phyloP scores from a whole-genome alignment of 2,797 vertebrate genomes.

The Spinus olivaceus region DNA sequence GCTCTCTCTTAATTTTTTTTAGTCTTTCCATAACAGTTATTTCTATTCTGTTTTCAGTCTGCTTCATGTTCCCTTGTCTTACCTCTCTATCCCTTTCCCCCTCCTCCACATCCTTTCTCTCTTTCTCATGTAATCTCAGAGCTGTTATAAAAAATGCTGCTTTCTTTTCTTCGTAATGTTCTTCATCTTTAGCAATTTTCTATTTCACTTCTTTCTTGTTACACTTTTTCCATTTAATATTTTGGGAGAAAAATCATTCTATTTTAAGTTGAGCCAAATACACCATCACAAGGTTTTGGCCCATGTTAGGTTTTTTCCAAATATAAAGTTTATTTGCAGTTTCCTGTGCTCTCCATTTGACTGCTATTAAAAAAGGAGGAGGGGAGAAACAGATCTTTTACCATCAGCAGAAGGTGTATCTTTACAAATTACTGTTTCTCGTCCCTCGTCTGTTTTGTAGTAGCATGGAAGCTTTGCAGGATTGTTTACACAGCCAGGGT shows the following conservation, averaged over 20 bases:
- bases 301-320: slow-evolving; percentile 9
- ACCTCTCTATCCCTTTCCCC: background rate
- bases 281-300: background rate
- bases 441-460: background rate
- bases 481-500: background rate
- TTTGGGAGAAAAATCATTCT: slow-evolving; percentile 31
- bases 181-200: slow-evolving; percentile 68
- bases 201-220: slow-evolving; percentile 64
- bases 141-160: slow-evolving; percentile 29
- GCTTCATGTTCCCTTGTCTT: slow-evolving; percentile 24
- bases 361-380: background rate
- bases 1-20: background rate
- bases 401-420: background rate
- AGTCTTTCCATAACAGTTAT: background rate
- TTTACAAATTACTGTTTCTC: background rate
- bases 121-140: slow-evolving; percentile 50
- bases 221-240: slow-evolving; percentile 60
- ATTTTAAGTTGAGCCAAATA: slow-evolving; percentile 42
- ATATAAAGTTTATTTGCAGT: slow-evolving; percentile 43
- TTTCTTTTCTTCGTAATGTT: slow-evolving; percentile 16
- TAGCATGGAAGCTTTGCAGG: background rate
- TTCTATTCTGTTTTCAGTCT: slow-evolving; percentile 41
- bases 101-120: slow-evolving; percentile 20
- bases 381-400: background rate
- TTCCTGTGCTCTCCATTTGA: slow-evolving; percentile 40